phyloP scores from a whole-genome alignment of 2,888 invertebrate species.

The Tupiocoris notatus region DNA sequence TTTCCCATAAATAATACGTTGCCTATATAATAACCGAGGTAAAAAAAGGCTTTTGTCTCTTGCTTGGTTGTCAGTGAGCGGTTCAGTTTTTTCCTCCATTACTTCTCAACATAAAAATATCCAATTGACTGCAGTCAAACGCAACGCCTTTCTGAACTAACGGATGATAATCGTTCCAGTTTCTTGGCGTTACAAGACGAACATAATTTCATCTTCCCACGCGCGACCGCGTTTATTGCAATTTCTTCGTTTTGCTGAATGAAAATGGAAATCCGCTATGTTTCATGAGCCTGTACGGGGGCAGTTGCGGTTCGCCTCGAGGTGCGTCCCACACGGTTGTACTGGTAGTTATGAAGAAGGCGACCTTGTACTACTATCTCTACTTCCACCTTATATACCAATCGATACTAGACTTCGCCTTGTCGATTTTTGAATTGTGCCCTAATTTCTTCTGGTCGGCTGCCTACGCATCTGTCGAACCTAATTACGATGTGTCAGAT shows the following conservation, averaged over 20 bases:
- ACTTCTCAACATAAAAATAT: too few species aligned
- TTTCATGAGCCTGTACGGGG: neutral
- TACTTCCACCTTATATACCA: neutral
- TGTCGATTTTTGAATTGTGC: neutral
- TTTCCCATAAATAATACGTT: too few species aligned
- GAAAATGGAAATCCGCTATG: neutral
- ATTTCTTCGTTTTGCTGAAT: neutral
- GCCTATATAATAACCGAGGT: too few species aligned
- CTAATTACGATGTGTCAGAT: too few species aligned
- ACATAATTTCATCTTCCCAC: neutral
- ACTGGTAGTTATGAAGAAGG: neutral
- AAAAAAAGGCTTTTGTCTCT: too few species aligned
- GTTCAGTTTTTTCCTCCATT: too few species aligned
- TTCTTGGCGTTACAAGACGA: too few species aligned
- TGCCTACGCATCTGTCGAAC: too few species aligned
- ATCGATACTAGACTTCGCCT: neutral
- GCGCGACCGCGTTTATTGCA: neutral
- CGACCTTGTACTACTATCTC: neutral
- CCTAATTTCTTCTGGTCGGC: neutral
- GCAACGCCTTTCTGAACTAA: too few species aligned
- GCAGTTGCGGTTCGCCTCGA: neutral
- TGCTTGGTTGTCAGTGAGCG: too few species aligned
- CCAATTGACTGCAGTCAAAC: too few species aligned
- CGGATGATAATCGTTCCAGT: too few species aligned
- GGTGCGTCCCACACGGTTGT: neutral